phyloP scores from a whole-genome alignment of 2,888 invertebrate genomes.

The Micoletzkya japonica region DNA sequence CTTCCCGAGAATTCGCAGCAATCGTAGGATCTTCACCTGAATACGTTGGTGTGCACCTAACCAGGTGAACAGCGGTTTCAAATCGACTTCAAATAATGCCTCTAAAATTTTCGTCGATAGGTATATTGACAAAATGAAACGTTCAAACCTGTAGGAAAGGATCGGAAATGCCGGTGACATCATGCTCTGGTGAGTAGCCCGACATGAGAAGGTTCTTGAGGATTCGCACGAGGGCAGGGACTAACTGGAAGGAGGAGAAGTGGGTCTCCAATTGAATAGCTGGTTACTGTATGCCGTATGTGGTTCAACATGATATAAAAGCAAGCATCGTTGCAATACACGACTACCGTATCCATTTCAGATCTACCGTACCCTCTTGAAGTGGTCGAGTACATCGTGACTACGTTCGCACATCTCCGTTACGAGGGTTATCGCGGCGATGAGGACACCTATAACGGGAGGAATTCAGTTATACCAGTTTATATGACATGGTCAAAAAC shows the following conservation, averaged over 20 bases:
- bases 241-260: conserved; percentile 75
- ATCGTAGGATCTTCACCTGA: conserved; percentile 90
- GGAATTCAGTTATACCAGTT: too few species aligned
- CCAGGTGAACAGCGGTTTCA: background rate
- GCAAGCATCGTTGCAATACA: background rate
- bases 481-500: too few species aligned
- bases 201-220: conserved; percentile 96
- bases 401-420: conserved; percentile 99
- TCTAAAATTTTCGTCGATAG: background rate
- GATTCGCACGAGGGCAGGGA: conserved; percentile 95
- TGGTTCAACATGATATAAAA: background rate
- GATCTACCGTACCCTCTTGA: conserved; percentile 81
- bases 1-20: conserved; percentile 89
- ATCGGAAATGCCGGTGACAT: conserved; percentile 98
- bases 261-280: background rate
- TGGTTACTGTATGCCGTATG: background rate
- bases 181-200: conserved; percentile 99
- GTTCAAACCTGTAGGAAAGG: conserved; percentile 94
- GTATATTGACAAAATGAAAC: background rate
- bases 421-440: conserved; percentile 95
- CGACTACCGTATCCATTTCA: background rate
- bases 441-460: conserved; percentile 77
- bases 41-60: conserved; percentile 50
- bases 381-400: conserved; percentile 92
- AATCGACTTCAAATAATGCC: background rate